Evolutionary conservation across 2,113 vertebrate genomes (phyloP).

Genomic region (Callocephalon fimbriatum): DNA sequence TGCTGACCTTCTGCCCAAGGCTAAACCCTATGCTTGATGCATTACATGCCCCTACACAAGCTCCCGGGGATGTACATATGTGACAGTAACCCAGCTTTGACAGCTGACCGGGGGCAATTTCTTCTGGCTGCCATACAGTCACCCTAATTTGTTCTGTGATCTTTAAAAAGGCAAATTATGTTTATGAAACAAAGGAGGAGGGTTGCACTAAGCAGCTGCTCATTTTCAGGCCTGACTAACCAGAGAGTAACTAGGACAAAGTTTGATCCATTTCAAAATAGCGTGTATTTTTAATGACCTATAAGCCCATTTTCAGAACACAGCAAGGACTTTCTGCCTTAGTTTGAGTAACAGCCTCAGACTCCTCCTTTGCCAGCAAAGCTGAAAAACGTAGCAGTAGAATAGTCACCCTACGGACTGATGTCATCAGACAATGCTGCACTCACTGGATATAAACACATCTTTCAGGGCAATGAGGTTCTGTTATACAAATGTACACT

Average conservation of each 20-base stretch:
- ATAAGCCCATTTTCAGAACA: conserved; percentile 11
- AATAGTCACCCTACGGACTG: background rate
- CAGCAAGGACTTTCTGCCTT: background rate
- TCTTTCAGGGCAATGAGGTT: background rate
- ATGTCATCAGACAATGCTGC: conserved; percentile 49
- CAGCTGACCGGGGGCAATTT: background rate
- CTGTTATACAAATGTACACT: background rate
- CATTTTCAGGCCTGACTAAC: background rate
- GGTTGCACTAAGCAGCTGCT: background rate
- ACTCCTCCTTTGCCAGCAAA: background rate
- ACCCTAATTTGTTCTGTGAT: background rate
- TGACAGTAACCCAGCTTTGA: background rate
- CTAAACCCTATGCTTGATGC: background rate
- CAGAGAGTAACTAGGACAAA: conserved; percentile 33
- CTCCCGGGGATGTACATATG: background rate
- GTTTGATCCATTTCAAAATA: conserved; percentile 28
- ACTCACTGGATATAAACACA: conserved; percentile 29
- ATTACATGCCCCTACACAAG: background rate
- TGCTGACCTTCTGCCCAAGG: background rate
- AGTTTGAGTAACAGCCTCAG: background rate
- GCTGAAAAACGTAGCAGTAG: background rate
- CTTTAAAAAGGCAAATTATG: background rate
- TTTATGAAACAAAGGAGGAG: background rate
- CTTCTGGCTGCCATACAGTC: background rate
- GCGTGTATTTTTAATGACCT: conserved; percentile 32